phyloP scores from a whole-genome alignment of 2,888 invertebrate species.

The Danaus chrysippus region DNA sequence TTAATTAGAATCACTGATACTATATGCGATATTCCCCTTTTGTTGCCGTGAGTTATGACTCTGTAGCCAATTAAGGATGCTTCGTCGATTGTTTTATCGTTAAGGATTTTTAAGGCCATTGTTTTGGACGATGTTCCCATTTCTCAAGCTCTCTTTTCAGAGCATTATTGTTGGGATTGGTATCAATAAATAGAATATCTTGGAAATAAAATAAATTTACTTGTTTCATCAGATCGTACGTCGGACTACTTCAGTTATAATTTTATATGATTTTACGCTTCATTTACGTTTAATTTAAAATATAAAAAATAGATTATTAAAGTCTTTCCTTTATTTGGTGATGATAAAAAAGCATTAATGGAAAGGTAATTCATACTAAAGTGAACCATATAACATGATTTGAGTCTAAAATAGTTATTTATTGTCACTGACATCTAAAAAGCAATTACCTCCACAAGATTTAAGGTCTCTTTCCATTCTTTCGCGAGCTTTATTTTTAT shows the following conservation, averaged over 20 bases:
- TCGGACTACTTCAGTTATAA: too few relatives aligned
- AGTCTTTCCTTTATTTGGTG: too few relatives aligned
- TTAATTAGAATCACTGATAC: constrained; percentile 37
- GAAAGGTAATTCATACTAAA: too few relatives aligned
- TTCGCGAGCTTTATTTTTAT: not conserved
- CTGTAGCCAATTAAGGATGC: constrained; percentile 33
- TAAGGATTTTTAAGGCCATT: constrained; percentile 11
- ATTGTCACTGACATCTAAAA: not conserved
- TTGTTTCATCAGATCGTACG: too few relatives aligned
- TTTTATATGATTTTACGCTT: too few relatives aligned
- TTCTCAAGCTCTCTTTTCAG: constrained; percentile 7
- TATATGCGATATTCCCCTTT: constrained; percentile 32
- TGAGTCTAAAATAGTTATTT: not conserved
- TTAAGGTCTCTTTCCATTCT: constrained; percentile 3
- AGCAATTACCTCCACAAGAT: not conserved
- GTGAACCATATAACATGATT: too few relatives aligned
- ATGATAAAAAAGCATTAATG: too few relatives aligned
- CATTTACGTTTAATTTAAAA: too few relatives aligned
- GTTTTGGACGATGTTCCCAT: constrained; percentile 15
- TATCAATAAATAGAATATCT: not conserved
- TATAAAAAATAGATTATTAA: too few relatives aligned
- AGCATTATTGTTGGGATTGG: not conserved
- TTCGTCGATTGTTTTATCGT: constrained; percentile 23
- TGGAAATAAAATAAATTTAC: not conserved
- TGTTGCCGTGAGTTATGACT: constrained; percentile 33